A percentile compares a stretch with the other conserved stretches of the same genome.
These are phyloP conservation scores for Stercorarius parasiticus DNA, from an alignment of 2,113 vertebrate species.

Conservation along the genomic window DNA sequence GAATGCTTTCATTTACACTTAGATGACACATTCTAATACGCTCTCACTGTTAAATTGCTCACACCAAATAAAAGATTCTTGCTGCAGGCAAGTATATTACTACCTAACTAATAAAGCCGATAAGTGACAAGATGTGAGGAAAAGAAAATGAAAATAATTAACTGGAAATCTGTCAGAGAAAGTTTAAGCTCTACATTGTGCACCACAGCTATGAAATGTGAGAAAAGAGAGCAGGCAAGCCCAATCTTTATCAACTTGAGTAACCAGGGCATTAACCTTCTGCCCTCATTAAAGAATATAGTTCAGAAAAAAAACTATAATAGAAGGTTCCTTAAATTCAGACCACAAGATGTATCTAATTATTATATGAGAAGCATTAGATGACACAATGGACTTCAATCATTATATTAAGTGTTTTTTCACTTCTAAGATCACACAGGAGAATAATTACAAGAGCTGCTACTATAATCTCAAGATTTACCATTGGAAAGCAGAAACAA, in stretches of 20 bases:
- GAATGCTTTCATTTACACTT: neutral
- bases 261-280: neutral
- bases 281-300: neutral
- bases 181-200: neutral
- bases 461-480: neutral
- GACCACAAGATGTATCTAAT: neutral
- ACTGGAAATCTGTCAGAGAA: constrained; percentile 21
- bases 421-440: neutral
- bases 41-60: neutral
- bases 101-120: neutral
- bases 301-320: neutral
- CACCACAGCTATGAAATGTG: neutral
- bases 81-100: constrained; percentile 5
- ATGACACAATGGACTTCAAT: neutral
- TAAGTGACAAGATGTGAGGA: neutral
- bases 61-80: constrained; percentile 5
- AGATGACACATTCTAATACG: neutral
- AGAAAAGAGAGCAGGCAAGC: neutral
- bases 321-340: neutral
- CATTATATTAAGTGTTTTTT: neutral
- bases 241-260: neutral
- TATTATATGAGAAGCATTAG: neutral
- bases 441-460: neutral
- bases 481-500: neutral
- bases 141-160: constrained; percentile 43